Base-by-base conservation (phyloP, 2,113 vertebrate species). In the Plecturocebus donacophilus region DNA sequence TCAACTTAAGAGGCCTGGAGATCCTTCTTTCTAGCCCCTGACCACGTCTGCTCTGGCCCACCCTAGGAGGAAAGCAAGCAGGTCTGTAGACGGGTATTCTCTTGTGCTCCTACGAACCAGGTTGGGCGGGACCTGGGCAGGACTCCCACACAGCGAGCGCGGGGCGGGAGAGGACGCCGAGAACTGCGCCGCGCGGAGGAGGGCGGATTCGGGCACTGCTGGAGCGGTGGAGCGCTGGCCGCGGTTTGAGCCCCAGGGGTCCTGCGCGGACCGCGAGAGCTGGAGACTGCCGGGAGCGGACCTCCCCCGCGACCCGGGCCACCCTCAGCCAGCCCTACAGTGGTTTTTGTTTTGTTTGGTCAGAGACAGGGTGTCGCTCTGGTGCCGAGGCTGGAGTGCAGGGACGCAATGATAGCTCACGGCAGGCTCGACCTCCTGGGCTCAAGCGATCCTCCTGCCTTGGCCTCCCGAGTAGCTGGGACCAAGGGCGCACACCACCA, bases 241-340 rank as follows among this genome's bases (percentile, higher is more conserved):
- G 21, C 11, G 0, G 0, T 0, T 4, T 0, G 64, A 25, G 71
- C 45, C 20, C 1, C 32, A 0, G 0, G 6, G 14, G 11, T 21
- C 27, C 13, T 13, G 11, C 0, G 35, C 7, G 0, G 40, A 21
- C 9, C 11, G 17, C 1, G 35, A 17, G 66, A 16, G 8, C 42
- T 32, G 12, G 17, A 6, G 13, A 5, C 2, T 1, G 12, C 5
- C 45, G 5, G 27, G 25, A 79, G 23, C 25, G 0, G 0, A 42
- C 30, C 70, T 5, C 13, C n/a, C 1, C 2, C 0, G n/a, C 25
- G 4, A 16, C 8, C 11, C 56, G 2, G 11, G 79, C 71, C 12
- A 13, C 45, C 23, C 8, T 6, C 56, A 1, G 38, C 35, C 56
- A 30, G 73, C 5, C 30, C 14, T 5, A 13, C 61, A 1, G 8